These are phyloP conservation scores for Mactra quadrangularis DNA, from an alignment of 1,140 invertebrate genomes.

Conservation along the genomic window DNA sequence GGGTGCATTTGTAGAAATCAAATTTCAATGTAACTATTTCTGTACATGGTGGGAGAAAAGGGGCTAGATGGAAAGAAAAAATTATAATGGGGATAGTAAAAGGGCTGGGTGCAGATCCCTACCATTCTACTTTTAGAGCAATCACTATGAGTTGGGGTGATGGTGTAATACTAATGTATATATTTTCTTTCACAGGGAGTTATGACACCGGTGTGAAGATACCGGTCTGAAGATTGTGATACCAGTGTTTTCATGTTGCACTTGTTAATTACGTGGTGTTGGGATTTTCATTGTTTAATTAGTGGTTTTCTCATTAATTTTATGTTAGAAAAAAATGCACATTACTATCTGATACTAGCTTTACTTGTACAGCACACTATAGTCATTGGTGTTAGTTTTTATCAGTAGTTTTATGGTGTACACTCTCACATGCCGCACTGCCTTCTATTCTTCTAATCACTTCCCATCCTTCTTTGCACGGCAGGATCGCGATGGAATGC, in stretches of 20 bases:
- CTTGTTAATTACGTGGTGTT: slow-evolving; percentile 31
- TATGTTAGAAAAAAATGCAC: slow-evolving; percentile 9
- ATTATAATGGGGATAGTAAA: too few species aligned
- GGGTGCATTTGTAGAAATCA: too few species aligned
- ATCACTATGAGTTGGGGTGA: too few species aligned
- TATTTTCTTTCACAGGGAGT: slow-evolving; percentile 61
- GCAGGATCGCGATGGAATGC: slow-evolving; percentile 63
- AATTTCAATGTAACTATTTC: too few species aligned
- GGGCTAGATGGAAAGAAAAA: too few species aligned
- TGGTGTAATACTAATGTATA: slow-evolving; percentile 36
- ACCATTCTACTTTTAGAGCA: too few species aligned
- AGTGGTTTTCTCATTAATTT: not conserved
- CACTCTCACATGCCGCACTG: slow-evolving; percentile 55
- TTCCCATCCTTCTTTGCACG: slow-evolving; percentile 62
- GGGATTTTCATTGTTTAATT: slow-evolving; percentile 11
- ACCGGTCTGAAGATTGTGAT: not conserved
- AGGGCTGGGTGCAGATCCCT: too few species aligned
- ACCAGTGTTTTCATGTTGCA: slow-evolving; percentile 4
- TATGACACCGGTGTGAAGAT: slow-evolving; percentile 54
- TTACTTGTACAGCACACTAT: slow-evolving; percentile 22
- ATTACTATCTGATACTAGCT: slow-evolving; percentile 15
- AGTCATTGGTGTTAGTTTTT: not conserved
- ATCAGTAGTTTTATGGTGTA: slow-evolving; percentile 35
- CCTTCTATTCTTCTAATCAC: slow-evolving; percentile 54
- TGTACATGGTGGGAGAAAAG: too few species aligned